Conservation (phyloP, 1,140 invertebrate genomes). For the Sinella curviseta region DNA sequence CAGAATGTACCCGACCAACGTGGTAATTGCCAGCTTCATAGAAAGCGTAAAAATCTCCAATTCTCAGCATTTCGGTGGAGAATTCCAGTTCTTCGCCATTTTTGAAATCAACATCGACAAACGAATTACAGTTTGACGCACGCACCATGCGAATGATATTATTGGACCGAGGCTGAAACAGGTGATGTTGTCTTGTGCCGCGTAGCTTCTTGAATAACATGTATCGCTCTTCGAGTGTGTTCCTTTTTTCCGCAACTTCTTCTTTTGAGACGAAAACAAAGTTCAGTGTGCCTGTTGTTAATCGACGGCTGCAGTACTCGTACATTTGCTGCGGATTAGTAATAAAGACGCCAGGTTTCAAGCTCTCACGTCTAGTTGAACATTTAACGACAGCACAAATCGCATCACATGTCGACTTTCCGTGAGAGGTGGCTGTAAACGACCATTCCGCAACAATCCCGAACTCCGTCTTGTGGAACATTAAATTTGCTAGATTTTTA, state of each 20-base stretch:
- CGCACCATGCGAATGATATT: background rate
- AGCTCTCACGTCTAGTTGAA: background rate
- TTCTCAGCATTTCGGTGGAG: background rate
- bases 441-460: conserved; percentile 47
- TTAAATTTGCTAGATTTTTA: conserved; percentile 49
- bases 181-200: background rate
- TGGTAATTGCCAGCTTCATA: background rate
- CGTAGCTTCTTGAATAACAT: background rate
- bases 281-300: background rate
- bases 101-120: background rate
- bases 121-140: background rate
- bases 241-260: background rate
- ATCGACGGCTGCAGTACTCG: too few species aligned
- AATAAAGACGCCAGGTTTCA: background rate
- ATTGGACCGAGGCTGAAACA: background rate
- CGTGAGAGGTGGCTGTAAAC: conserved; percentile 49
- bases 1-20: background rate
- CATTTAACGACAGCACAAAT: conserved; percentile 47
- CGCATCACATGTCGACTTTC: conserved; percentile 50
- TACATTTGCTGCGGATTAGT: background rate
- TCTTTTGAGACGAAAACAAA: background rate
- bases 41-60: background rate
- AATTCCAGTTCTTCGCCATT: background rate
- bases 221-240: background rate
- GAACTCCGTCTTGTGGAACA: conserved; percentile 47